Evolutionary conservation across 2,888 invertebrate genomes (phyloP).

Genomic region (Dione vanillae): DNA sequence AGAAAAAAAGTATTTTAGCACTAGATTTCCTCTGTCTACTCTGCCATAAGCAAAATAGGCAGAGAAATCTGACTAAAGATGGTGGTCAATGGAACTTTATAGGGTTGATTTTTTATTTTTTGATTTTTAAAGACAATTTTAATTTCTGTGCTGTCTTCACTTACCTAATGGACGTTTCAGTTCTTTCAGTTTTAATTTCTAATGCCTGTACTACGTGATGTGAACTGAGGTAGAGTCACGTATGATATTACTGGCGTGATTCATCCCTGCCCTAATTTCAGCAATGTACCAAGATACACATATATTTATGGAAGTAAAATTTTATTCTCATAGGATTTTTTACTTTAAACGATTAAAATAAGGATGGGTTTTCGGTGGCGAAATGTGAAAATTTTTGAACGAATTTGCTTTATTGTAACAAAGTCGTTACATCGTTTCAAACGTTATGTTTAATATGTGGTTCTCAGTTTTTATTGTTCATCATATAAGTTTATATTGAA

Average conservation of each 20-base stretch:
- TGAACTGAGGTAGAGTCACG: slow-evolving; percentile 49
- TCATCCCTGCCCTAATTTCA: slow-evolving; percentile 49
- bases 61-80: too few relatives aligned
- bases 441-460: slow-evolving; percentile 46
- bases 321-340: slow-evolving; percentile 5
- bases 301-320: slow-evolving; percentile 19
- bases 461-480: slow-evolving; percentile 43
- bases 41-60: neutral
- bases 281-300: slow-evolving; percentile 36
- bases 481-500: slow-evolving; percentile 36
- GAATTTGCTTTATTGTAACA: slow-evolving; percentile 25
- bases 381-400: slow-evolving; percentile 11
- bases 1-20: neutral
- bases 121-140: slow-evolving; percentile 12
- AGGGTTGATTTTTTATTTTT: too few relatives aligned
- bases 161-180: slow-evolving; percentile 34
- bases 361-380: neutral
- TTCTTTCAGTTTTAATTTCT: slow-evolving; percentile 46
- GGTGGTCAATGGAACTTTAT: too few relatives aligned
- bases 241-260: slow-evolving; percentile 49
- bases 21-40: neutral
- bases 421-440: slow-evolving; percentile 43
- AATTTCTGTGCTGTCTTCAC: slow-evolving; percentile 6
- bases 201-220: slow-evolving; percentile 39
- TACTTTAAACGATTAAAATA: neutral